phyloP scores from a whole-genome alignment of 2,888 invertebrate species.

The Timandra comae region DNA sequence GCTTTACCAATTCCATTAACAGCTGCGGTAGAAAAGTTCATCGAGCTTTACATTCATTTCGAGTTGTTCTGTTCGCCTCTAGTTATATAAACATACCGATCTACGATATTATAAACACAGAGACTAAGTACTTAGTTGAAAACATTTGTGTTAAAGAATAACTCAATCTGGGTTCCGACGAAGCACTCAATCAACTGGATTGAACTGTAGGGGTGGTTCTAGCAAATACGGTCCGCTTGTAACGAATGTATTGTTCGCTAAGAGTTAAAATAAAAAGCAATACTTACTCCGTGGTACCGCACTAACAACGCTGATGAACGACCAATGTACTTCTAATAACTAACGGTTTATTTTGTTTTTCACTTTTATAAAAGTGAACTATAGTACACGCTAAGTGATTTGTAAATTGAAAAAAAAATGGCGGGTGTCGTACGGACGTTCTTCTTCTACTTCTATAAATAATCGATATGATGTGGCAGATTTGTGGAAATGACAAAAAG shows the following conservation, averaged over 20 bases:
- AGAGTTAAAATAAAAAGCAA: constrained; percentile 59
- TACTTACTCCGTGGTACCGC: constrained; percentile 50
- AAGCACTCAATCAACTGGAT: constrained; percentile 57
- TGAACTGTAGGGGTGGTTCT: constrained; percentile 32
- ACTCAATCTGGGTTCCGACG: constrained; percentile 37
- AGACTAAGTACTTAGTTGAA: constrained; percentile 23
- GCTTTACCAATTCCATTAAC: constrained; percentile 46
- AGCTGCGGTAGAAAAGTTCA: constrained; percentile 40
- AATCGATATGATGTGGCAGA: too few relatives aligned
- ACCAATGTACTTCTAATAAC: constrained; percentile 61
- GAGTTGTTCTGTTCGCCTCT: constrained; percentile 32
- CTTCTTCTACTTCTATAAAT: too few relatives aligned
- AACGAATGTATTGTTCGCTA: constrained; percentile 68
- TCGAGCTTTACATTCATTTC: constrained; percentile 40
- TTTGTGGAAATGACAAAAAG: too few relatives aligned
- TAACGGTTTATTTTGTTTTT: constrained; percentile 46
- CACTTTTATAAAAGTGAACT: too few relatives aligned
- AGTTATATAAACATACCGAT: constrained; percentile 32
- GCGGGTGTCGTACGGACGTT: too few relatives aligned
- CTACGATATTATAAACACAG: constrained; percentile 29
- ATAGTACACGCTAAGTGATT: too few relatives aligned
- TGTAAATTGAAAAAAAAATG: too few relatives aligned
- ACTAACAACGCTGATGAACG: constrained; percentile 65
- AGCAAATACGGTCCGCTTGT: constrained; percentile 45
- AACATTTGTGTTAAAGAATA: constrained; percentile 35